A percentile compares a stretch with the other conserved stretches of the same genome.
Conservation (phyloP, 1,140 invertebrate species). For the Achroia grisella region DNA sequence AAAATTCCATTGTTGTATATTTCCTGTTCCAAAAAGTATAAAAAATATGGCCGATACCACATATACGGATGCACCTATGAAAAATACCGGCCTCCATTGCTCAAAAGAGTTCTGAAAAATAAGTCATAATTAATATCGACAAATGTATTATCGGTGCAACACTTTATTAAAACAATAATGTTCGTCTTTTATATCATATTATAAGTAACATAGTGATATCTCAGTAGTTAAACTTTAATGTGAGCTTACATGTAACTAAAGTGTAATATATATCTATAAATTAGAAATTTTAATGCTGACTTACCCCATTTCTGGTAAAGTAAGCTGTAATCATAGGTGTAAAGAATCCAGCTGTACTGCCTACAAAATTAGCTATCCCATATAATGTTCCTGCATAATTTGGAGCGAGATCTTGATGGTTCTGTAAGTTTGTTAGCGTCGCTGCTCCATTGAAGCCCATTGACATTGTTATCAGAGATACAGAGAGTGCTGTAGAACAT, state of each 20-base stretch:
- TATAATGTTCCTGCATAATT: constrained; percentile 87
- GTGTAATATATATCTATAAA: constrained; percentile 1
- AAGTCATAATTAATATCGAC: constrained; percentile 1
- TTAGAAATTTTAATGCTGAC: no score
- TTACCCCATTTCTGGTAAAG: constrained; percentile 78
- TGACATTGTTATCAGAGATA: constrained; percentile 81
- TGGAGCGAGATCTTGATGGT: constrained; percentile 86
- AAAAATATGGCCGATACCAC: constrained; percentile 80
- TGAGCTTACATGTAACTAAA: background rate
- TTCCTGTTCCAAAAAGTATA: constrained; percentile 78
- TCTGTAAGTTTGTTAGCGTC: constrained; percentile 87
- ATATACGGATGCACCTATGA: constrained; percentile 82
- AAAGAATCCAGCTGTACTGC: constrained; percentile 83
- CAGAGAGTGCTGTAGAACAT: constrained; percentile 77
- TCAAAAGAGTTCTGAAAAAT: constrained; percentile 79
- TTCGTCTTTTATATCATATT: no score
- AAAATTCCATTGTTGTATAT: constrained; percentile 80
- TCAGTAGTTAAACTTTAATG: background rate
- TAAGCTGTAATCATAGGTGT: constrained; percentile 81
- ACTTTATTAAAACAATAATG: no score
- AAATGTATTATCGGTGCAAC: background rate
- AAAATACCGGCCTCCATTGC: constrained; percentile 86
- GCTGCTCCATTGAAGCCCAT: constrained; percentile 88
- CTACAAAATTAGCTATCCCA: constrained; percentile 83
- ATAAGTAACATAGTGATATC: no score